Evolutionary conservation across 2,797 vertebrate species (phyloP), one percentile per base, ranked within the genome.

Genomic region (Sarcophilus harrisii): DNA sequence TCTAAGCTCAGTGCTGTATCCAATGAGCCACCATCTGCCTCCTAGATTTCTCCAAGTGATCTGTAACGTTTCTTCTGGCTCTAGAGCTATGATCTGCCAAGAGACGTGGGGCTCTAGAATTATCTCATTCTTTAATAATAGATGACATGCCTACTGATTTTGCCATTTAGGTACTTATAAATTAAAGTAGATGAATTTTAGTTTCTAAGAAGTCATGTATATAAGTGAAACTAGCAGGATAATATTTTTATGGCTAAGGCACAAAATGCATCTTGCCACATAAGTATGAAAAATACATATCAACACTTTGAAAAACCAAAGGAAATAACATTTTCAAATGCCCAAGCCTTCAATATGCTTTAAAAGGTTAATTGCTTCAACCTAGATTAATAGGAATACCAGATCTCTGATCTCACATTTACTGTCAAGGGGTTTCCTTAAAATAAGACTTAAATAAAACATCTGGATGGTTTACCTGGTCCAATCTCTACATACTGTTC

Each of bases 91-190:
- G 73, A 49, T 87, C 24, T 87, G 21, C 21, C 38, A 27, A 45
- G 58, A 90, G 87, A n/a, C 27, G 27, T 30, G 13, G 93, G 92
- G 73, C 0, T 9, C 94, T 57, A 21, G 93, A 62, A 89, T 96
- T 93, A 97, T 98, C 94, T 94, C 97, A 95, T 93, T 96, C 95
- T 95, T 96, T 97, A 96, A 97, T 97, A 96, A 97, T 92, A 94
- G 94, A 90, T 95, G 93, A 96, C 93, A 95, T 95, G 95, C 73
- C 96, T 97, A 97, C 95, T 94, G 97, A 98, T 97, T 96, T 94
- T 90, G 29, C 93, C 57, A 45, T 91, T 90, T 91, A 93, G 94
- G 59, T 90, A 32, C 91, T 95, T 93, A 62, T 97, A 97, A 97
- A 98, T 97, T 96, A 96, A 89, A 95, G 18, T 58, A 90, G 59